Evolutionary conservation across 2,797 vertebrate genomes (phyloP).

Genomic region (Pteronotus mesoamericanus): DNA sequence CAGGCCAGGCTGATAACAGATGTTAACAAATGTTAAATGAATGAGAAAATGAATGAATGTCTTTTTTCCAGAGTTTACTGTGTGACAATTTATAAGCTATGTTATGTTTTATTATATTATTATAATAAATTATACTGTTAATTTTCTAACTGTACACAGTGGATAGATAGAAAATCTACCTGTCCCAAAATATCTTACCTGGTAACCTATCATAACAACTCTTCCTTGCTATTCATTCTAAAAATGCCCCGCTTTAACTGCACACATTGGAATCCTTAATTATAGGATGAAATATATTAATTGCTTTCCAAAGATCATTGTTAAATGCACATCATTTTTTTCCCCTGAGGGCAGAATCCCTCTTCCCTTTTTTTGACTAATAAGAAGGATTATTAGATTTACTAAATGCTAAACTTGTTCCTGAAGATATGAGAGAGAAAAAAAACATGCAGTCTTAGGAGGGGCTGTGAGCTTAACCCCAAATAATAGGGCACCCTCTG

Average conservation of each 20-base stretch:
- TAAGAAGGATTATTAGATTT: constrained; percentile 7
- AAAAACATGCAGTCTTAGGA: neutral
- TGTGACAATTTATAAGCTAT: neutral
- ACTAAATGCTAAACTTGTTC: neutral
- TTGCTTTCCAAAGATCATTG: neutral
- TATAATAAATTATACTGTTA: neutral
- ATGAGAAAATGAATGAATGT: neutral
- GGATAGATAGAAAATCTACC: neutral
- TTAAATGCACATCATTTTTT: neutral
- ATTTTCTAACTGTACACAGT: neutral
- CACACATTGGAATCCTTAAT: neutral
- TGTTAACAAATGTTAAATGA: neutral
- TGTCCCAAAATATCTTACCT: neutral
- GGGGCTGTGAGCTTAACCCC: neutral
- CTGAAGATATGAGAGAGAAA: constrained; percentile 1
- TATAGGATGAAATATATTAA: neutral
- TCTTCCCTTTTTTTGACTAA: neutral
- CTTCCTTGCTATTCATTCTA: neutral
- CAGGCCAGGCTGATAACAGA: neutral
- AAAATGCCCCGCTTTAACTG: neutral
- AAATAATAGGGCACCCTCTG: neutral
- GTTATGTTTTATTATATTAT: neutral
- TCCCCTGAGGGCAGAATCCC: neutral
- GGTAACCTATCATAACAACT: neutral
- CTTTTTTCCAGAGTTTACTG: neutral